Conservation (phyloP, 1,140 invertebrate genomes). For the Vanessa atalanta region DNA sequence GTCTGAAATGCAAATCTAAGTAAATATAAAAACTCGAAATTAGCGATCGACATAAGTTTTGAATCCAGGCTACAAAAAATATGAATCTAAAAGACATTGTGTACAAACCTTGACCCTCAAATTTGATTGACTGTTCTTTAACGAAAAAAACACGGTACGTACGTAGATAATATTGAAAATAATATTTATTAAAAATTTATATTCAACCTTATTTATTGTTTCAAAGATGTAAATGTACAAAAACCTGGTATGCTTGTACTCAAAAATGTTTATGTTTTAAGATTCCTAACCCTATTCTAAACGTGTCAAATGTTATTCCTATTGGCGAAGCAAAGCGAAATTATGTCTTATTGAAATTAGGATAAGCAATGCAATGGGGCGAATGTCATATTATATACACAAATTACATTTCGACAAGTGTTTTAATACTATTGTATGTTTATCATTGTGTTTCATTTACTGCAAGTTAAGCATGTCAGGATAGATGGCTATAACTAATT, state of each 20-base stretch:
- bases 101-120: conserved; percentile 54
- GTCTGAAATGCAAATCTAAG: conserved; percentile 43
- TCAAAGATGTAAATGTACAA: not conserved
- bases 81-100: conserved; percentile 48
- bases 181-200: not conserved
- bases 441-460: no score
- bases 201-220: not conserved
- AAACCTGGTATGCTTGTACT: not conserved
- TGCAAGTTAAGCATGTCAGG: no score
- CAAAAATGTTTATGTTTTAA: conserved; percentile 3
- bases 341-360: not conserved
- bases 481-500: no score
- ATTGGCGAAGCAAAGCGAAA: conserved; percentile 20
- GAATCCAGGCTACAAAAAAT: conserved; percentile 37
- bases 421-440: no score
- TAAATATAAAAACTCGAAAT: conserved; percentile 34
- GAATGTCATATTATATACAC: no score
- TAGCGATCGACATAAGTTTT: conserved; percentile 16
- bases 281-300: conserved; percentile 22
- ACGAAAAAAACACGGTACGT: conserved; percentile 9
- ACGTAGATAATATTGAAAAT: not conserved
- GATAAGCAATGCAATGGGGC: no score
- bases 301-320: conserved; percentile 16
- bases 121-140: conserved; percentile 25
- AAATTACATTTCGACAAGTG: no score